Base-by-base conservation (phyloP, 2,113 vertebrate genomes). In the Albula glossodonta region DNA sequence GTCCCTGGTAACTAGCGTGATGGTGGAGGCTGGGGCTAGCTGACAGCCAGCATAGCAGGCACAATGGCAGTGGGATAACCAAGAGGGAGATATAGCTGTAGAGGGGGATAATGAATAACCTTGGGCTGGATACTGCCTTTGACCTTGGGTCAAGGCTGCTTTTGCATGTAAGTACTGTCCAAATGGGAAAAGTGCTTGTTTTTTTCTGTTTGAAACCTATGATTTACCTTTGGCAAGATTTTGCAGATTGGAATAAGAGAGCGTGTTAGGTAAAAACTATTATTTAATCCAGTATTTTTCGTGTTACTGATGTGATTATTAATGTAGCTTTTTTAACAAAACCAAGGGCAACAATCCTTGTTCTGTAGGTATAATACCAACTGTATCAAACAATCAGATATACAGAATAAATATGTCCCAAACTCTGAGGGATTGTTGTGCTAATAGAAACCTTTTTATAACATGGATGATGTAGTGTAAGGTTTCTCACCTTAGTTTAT, bases 101-200 rank as follows among this genome's bases (percentile, higher is more conserved):
- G 13, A 81, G 50, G 80, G 51, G 3, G 50, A 77, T 6, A 12
- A 50, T 83, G 66, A 80, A 51, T 53, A 56, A 74, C 5, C 77
- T 56, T 19, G 52, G 11, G 50, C 22, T 79, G 51, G 22, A 19
- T 22, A 13, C 19, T 77, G 25, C 74, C 31, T 49, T n/a, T 9
- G 12, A 78, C 9, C 22, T 85, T 31, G 84, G 77, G 52, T 57
- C 9, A 22, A 57, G 51, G 31, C 66, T 57, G n/a, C 74, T 79
- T 57, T 49, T 57, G n/a, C 48, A 25, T 56, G 74, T 78, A 56
- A 85, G 84, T 85, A 52, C 22, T 31, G 70, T 74, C 70, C 70
- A 19, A 7, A 8, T 13, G 4, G n/a, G 10, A 31, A 25, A 5
- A 2, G 8, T 41, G 31, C 31, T 41, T 41, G 31, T 41, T 41